Conservation (phyloP, 1,140 invertebrate genomes). For the Andrena cerasifolii region DNA sequence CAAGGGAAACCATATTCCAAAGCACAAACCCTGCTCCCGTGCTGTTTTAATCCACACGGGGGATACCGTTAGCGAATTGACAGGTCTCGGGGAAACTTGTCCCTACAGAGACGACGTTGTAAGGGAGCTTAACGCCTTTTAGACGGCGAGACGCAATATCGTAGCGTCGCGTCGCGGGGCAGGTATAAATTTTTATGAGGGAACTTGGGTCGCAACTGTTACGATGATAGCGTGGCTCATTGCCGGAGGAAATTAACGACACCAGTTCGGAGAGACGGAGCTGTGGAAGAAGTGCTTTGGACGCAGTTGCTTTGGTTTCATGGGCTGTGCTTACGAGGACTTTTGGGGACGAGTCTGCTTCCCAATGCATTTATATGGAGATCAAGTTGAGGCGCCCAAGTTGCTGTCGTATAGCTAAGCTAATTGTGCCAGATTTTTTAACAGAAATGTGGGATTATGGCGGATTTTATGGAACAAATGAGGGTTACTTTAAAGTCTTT, state of each 20-base stretch:
- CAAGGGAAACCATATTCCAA: no score
- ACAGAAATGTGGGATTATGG: no score
- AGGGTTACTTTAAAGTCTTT: no score
- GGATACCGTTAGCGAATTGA: background rate
- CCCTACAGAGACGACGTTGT: background rate
- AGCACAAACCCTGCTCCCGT: no score
- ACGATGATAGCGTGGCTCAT: conserved; percentile 13
- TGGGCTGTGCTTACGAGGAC: no score
- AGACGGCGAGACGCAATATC: conserved; percentile 10
- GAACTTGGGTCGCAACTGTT: background rate
- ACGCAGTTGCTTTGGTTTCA: conserved; percentile 7
- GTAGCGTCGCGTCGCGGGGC: background rate
- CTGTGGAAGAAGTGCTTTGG: background rate
- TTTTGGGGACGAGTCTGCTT: background rate
- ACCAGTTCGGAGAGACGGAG: background rate
- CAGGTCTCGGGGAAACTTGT: background rate
- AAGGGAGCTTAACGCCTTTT: background rate
- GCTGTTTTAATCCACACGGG: background rate
- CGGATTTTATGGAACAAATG: no score
- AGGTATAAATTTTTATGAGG: conserved; percentile 42
- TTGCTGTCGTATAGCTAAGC: background rate
- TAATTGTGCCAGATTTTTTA: background rate
- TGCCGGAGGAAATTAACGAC: conserved; percentile 25
- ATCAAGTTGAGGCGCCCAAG: background rate
- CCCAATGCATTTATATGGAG: background rate